Evolutionary conservation across 2,797 vertebrate genomes (phyloP).

Genomic region (Scyliorhinus canicula): DNA sequence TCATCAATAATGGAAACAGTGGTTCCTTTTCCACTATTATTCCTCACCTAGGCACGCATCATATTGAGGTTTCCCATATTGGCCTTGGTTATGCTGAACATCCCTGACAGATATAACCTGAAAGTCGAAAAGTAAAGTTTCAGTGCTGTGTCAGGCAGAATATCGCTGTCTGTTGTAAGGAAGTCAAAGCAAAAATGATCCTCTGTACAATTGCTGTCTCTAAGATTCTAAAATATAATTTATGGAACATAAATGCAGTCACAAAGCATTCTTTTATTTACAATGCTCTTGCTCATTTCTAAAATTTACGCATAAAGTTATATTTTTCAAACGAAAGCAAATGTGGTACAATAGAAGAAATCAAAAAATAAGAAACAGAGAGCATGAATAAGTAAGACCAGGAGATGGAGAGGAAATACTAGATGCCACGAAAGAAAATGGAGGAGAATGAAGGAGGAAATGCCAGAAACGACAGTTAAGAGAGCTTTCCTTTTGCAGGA

Average conservation of each 20-base stretch:
- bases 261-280: background rate
- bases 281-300: background rate
- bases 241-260: background rate
- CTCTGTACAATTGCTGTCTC: background rate
- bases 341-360: background rate
- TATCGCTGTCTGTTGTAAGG: background rate
- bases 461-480: background rate
- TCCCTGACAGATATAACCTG: background rate
- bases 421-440: background rate
- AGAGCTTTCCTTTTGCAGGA: background rate
- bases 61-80: slow-evolving; percentile 47
- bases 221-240: background rate
- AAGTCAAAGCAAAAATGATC: background rate
- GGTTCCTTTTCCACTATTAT: slow-evolving; percentile 50
- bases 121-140: slow-evolving; percentile 22
- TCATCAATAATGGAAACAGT: slow-evolving; percentile 55
- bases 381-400: background rate
- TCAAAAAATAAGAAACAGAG: background rate
- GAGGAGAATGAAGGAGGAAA: background rate
- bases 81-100: slow-evolving; percentile 45
- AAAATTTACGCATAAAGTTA: background rate
- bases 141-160: background rate
- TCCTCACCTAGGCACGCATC: slow-evolving; percentile 51
- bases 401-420: background rate
- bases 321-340: background rate